These are phyloP conservation scores for Callospermophilus lateralis DNA, from an alignment of 2,113 vertebrate species.

Conservation along the genomic window DNA sequence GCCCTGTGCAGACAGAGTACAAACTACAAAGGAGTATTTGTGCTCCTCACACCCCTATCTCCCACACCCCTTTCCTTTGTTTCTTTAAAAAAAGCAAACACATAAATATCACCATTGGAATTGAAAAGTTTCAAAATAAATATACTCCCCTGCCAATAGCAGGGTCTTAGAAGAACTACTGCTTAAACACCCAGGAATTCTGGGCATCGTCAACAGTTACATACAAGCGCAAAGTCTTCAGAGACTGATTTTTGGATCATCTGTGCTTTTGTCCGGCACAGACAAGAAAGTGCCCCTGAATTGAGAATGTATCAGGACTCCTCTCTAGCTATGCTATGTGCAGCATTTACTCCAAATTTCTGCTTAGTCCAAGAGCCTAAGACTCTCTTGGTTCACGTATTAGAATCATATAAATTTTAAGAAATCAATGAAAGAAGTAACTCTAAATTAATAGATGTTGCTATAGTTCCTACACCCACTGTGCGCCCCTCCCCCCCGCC, in stretches of 20 bases:
- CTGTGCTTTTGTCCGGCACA: background rate
- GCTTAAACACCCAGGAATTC: background rate
- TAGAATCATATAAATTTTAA: conserved; percentile 17
- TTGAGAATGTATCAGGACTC: background rate
- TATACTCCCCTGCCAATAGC: background rate
- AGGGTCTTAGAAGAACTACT: background rate
- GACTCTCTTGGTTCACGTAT: background rate
- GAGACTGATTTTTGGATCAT: conserved; percentile 29
- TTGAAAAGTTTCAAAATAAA: conserved; percentile 49
- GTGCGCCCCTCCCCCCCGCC: background rate
- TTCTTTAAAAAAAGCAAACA: conserved; percentile 51
- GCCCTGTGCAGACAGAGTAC: background rate
- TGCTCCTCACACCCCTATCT: background rate
- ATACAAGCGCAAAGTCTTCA: background rate
- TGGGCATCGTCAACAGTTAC: background rate
- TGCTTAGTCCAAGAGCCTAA: background rate
- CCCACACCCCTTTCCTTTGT: background rate
- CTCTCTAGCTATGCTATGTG: background rate
- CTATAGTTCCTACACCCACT: background rate
- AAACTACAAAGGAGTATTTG: background rate
- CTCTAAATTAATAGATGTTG: conserved; percentile 47
- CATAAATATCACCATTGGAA: background rate
- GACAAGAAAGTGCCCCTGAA: background rate
- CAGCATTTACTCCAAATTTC: background rate
- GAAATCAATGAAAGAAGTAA: conserved; percentile 44